Percentiles rank a stretch among this genome's conserved stretches.
phyloP scores from a whole-genome alignment of 2,113 vertebrate species.

The Machaerirhynchus nigripectus region DNA sequence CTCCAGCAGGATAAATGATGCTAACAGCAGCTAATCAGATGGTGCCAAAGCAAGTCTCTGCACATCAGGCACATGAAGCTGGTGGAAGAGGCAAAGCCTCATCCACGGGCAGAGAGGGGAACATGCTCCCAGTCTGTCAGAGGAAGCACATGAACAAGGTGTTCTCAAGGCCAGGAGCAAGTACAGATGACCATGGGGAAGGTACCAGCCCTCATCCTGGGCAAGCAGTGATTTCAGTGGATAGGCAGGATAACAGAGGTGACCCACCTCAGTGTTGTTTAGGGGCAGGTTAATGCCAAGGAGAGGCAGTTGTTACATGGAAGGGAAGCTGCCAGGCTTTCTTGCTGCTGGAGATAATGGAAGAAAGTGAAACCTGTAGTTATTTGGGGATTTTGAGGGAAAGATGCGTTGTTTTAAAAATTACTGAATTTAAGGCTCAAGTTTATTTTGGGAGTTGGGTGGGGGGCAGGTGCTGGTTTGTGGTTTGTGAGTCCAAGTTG shows the following conservation, averaged over 20 bases:
- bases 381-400: neutral
- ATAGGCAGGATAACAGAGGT: neutral
- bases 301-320: neutral
- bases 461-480: neutral
- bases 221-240: neutral
- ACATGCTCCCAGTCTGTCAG: neutral
- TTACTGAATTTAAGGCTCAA: neutral
- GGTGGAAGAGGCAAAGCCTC: neutral
- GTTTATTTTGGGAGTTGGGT: neutral
- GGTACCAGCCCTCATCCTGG: neutral
- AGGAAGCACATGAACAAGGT: neutral
- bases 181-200: neutral
- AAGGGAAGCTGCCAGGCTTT: neutral
- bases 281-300: neutral
- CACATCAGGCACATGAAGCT: constrained; percentile 16
- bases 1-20: constrained; percentile 19
- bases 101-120: neutral
- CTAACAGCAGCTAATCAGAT: constrained; percentile 48
- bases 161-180: neutral
- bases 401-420: neutral
- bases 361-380: neutral
- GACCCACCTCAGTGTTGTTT: neutral
- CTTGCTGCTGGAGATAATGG: neutral
- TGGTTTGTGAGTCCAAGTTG: neutral
- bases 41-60: constrained; percentile 59